Percentiles rank a stretch among this genome's conserved stretches.
phyloP scores from a whole-genome alignment of 2,113 vertebrate genomes.

The Arvicanthis niloticus region DNA sequence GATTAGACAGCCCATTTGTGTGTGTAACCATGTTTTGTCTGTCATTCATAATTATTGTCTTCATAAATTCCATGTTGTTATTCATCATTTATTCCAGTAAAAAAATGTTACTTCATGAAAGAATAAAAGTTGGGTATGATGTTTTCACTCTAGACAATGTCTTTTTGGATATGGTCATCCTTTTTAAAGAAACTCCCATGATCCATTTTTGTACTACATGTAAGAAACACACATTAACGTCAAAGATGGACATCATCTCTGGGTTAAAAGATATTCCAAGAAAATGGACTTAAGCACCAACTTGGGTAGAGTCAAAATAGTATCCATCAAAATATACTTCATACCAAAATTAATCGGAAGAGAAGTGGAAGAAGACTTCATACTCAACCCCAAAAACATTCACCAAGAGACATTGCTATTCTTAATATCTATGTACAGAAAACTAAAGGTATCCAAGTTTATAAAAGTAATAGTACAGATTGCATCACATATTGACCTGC shows the following conservation, averaged over 20 bases:
- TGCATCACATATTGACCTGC: too few species aligned
- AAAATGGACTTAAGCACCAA: not conserved
- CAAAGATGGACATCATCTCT: not conserved
- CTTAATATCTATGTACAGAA: not conserved
- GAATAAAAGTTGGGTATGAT: not conserved
- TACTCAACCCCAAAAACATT: not conserved
- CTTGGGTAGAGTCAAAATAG: not conserved
- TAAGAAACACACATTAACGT: not conserved
- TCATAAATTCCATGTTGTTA: not conserved
- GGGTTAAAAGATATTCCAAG: not conserved
- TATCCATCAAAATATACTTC: not conserved
- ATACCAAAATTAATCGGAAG: not conserved
- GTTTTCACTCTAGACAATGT: not conserved
- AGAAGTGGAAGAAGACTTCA: not conserved
- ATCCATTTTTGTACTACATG: not conserved
- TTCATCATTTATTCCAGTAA: not conserved
- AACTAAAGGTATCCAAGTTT: too few species aligned
- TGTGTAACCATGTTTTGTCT: not conserved
- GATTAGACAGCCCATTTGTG: not conserved
- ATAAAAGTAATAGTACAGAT: too few species aligned
- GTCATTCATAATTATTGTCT: not conserved
- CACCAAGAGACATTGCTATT: not conserved
- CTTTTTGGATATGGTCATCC: not conserved
- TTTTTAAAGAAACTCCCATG: not conserved
- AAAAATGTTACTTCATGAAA: not conserved